Conservation (phyloP, 2,797 vertebrate genomes). For the Oophaga sylvatica region DNA sequence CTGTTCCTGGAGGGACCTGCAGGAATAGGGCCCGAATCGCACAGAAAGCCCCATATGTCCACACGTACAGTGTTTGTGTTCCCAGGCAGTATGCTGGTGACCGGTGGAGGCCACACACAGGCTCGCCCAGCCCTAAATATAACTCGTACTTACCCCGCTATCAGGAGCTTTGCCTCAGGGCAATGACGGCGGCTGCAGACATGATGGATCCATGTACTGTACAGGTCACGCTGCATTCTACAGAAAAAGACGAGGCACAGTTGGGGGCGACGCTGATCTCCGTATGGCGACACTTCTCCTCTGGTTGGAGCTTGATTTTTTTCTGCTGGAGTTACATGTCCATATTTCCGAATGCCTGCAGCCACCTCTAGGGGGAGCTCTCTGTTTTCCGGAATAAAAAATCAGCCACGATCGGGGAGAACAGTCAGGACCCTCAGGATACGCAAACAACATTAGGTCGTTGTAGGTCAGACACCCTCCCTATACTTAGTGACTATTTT, state of each 20-base stretch:
- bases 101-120: slow-evolving; percentile 38
- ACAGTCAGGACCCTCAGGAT: too few relatives aligned
- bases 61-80: slow-evolving; percentile 20
- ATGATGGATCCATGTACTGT: not conserved
- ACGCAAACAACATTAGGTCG: too few relatives aligned
- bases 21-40: not conserved
- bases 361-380: too few relatives aligned
- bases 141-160: not conserved
- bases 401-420: too few relatives aligned
- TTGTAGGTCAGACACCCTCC: too few relatives aligned
- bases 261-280: not conserved
- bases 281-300: too few relatives aligned
- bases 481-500: too few relatives aligned
- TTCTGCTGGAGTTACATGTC: too few relatives aligned
- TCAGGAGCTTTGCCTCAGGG: not conserved
- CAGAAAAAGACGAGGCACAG: not conserved
- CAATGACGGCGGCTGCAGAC: not conserved
- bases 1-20: too few relatives aligned
- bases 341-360: too few relatives aligned
- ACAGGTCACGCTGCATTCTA: not conserved
- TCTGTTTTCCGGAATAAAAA: too few relatives aligned
- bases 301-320: too few relatives aligned
- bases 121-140: not conserved
- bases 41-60: slow-evolving; percentile 10
- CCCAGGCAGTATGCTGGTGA: not conserved